These are phyloP conservation scores for Neolamprologus toae DNA, from an alignment of 2,113 vertebrate genomes.

Conservation along the genomic window DNA sequence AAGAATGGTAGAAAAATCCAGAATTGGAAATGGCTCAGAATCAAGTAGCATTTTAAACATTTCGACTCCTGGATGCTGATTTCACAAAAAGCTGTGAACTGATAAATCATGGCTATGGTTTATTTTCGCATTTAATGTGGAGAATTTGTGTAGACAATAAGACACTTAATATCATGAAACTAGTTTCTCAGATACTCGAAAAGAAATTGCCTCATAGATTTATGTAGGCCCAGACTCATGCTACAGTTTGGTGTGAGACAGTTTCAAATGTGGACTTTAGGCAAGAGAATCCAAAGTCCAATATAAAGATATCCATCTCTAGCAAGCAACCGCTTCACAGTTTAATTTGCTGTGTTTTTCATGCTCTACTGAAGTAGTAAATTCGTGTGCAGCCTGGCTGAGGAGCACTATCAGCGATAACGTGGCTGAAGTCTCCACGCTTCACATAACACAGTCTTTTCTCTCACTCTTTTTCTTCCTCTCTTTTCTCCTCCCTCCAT, in stretches of 20 bases:
- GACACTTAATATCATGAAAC: conserved; percentile 19
- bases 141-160: conserved; percentile 26
- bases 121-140: background rate
- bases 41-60: background rate
- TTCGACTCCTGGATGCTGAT: background rate
- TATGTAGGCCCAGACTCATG: conserved; percentile 29
- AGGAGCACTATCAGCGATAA: conserved; percentile 89
- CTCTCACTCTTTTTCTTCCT: conserved; percentile 52
- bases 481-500: conserved; percentile 30
- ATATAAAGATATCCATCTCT: conserved; percentile 92
- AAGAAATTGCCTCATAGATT: conserved; percentile 52
- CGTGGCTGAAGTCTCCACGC: conserved; percentile 83
- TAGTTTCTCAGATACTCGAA: conserved; percentile 25
- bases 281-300: conserved; percentile 77
- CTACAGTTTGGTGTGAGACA: conserved; percentile 51
- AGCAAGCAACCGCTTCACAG: conserved; percentile 83
- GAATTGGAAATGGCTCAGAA: background rate
- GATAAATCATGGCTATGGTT: background rate
- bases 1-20: background rate
- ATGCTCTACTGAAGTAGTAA: conserved; percentile 95
- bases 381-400: conserved; percentile 80
- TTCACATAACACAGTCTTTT: conserved; percentile 80
- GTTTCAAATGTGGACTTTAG: conserved; percentile 72
- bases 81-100: background rate
- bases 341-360: conserved; percentile 94